phyloP scores from a whole-genome alignment of 30 jellyfish, hydroid and myxozoan species.

The Hydra vulgaris region DNA sequence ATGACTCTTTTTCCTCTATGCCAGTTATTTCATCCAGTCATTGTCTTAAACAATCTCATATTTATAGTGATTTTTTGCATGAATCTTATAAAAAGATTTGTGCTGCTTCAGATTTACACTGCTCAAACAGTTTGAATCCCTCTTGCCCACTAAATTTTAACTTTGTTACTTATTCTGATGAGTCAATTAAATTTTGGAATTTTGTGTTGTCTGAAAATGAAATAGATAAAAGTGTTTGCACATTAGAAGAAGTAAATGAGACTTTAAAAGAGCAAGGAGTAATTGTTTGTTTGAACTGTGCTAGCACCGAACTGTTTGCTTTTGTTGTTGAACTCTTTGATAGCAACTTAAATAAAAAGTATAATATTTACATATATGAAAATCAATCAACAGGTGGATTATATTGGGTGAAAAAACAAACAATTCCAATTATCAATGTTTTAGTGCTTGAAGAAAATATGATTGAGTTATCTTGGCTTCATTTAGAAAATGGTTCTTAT shows the following conservation, averaged over 20 bases:
- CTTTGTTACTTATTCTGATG: slow-evolving; percentile 14
- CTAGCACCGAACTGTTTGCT: slow-evolving; percentile 62
- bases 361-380: slow-evolving; percentile 29
- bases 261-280: neutral
- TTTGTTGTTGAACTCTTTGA: slow-evolving; percentile 36
- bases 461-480: slow-evolving; percentile 82
- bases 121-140: slow-evolving; percentile 20
- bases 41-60: slow-evolving; percentile 14
- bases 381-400: slow-evolving; percentile 86
- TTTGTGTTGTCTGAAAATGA: neutral
- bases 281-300: slow-evolving; percentile 50
- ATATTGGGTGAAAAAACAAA: slow-evolving; percentile 58
- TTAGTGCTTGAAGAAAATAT: slow-evolving; percentile 21
- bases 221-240: neutral
- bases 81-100: neutral
- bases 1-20: slow-evolving; percentile 6
- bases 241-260: neutral
- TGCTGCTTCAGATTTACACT: slow-evolving; percentile 24
- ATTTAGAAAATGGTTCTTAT: slow-evolving; percentile 76
- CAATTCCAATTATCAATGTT: slow-evolving; percentile 32
- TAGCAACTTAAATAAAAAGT: neutral
- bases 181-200: slow-evolving; percentile 22
- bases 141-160: slow-evolving; percentile 24
- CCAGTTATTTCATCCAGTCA: slow-evolving; percentile 1
- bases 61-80: slow-evolving; percentile 1